phyloP scores from a whole-genome alignment of 2,888 invertebrate species.

The Piscicola geometra region DNA sequence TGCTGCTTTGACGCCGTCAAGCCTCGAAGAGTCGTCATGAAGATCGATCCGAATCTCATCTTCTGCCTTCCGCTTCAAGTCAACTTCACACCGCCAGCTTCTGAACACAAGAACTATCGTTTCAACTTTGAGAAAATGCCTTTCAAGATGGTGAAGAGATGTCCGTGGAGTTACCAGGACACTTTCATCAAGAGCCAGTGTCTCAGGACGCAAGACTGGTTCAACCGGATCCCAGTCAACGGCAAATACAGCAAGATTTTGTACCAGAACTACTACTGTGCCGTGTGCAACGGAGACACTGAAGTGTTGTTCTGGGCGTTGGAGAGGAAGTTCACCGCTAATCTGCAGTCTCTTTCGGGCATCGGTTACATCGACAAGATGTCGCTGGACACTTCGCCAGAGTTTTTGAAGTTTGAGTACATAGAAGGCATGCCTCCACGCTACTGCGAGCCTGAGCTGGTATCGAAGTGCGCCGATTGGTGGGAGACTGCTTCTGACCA shows the following conservation, averaged over 20 bases:
- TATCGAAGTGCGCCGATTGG: conserved; percentile 26
- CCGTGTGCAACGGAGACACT: conserved; percentile 46
- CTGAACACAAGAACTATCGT: not conserved
- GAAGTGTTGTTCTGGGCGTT: conserved; percentile 39
- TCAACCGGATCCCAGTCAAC: conserved; percentile 43
- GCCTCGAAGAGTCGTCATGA: not conserved
- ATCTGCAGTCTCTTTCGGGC: not conserved
- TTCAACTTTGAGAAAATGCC: not conserved
- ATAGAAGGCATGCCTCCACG: not conserved
- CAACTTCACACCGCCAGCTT: conserved; percentile 2
- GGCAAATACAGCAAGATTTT: conserved; percentile 39
- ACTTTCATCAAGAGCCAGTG: conserved; percentile 35
- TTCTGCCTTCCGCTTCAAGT: not conserved
- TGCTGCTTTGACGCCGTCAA: conserved; percentile 44
- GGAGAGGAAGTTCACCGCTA: conserved; percentile 14
- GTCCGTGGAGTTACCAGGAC: conserved; percentile 41
- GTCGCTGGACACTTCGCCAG: not conserved
- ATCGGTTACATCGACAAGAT: not conserved
- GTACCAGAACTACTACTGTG: conserved; percentile 48
- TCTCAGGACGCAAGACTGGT: conserved; percentile 13
- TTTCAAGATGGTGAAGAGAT: conserved; percentile 40
- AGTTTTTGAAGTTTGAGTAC: conserved; percentile 11
- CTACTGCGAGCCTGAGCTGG: not conserved
- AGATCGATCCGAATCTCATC: not conserved
- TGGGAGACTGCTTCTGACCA: not conserved